These are phyloP conservation scores for Fratercula arctica DNA, from an alignment of 2,797 vertebrate species.

Conservation along the genomic window DNA sequence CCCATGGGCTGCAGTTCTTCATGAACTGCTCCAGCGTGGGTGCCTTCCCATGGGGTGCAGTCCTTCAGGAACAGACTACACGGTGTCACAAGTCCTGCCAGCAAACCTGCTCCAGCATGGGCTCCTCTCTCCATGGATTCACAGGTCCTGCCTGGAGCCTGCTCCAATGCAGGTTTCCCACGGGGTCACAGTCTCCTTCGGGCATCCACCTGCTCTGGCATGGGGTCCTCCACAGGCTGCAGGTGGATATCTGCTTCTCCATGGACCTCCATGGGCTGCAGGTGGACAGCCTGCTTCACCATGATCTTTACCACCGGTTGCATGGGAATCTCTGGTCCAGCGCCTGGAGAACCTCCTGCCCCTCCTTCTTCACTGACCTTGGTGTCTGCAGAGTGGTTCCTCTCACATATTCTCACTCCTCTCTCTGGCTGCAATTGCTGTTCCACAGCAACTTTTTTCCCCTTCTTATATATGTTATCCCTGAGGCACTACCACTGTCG, in stretches of 20 bases:
- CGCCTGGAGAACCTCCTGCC: neutral
- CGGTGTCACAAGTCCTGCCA: too few relatives aligned
- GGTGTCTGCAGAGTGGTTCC: neutral
- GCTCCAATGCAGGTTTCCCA: rapidly evolving
- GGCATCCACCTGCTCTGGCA: rapidly evolving
- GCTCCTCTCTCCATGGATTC: rapidly evolving
- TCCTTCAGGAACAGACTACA: neutral
- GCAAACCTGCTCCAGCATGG: neutral
- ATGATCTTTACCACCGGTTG: neutral
- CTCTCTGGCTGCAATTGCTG: neutral
- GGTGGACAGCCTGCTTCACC: neutral
- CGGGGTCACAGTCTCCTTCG: rapidly evolving
- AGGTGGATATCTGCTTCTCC: neutral
- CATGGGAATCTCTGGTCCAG: neutral
- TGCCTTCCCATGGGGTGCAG: rapidly evolving
- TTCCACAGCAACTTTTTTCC: neutral
- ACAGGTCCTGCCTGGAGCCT: neutral
- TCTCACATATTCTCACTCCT: neutral
- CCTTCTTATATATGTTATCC: neutral
- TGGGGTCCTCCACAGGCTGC: neutral
- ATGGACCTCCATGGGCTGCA: neutral
- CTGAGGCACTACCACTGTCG: rapidly evolving
- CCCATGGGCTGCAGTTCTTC: neutral
- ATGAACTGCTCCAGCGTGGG: rapidly evolving
- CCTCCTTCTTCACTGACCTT: neutral